Conservation (phyloP, 2,888 invertebrate genomes). For the Parochlus steinenii region DNA sequence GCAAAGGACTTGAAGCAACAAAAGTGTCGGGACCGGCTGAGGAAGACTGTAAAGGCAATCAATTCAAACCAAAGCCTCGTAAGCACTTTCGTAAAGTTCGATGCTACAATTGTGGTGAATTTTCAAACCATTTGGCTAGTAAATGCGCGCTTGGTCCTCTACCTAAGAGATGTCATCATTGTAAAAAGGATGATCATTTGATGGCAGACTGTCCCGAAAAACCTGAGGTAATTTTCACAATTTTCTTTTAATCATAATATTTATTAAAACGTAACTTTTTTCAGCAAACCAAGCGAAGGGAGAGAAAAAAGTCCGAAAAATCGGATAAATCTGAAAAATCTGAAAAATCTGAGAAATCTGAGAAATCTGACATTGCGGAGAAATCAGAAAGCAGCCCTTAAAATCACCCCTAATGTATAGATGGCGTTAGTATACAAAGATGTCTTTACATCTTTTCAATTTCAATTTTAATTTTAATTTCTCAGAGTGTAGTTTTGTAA, state of each 20-base stretch:
- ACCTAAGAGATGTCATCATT: slow-evolving; percentile 81
- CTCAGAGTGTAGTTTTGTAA: too few relatives aligned
- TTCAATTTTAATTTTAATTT: too few relatives aligned
- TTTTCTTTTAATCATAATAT: slow-evolving; percentile 13
- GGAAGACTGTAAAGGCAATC: slow-evolving; percentile 65
- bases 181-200: slow-evolving; percentile 75
- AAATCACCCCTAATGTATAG: too few relatives aligned
- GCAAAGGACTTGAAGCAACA: slow-evolving; percentile 75
- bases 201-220: slow-evolving; percentile 73
- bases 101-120: slow-evolving; percentile 88
- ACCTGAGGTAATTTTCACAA: too few relatives aligned
- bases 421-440: too few relatives aligned
- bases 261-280: not conserved
- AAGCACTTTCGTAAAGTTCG: slow-evolving; percentile 75
- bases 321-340: too few relatives aligned
- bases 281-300: not conserved
- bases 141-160: slow-evolving; percentile 77
- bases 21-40: slow-evolving; percentile 65
- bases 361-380: too few relatives aligned
- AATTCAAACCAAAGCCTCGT: slow-evolving; percentile 61
- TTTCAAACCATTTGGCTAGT: slow-evolving; percentile 82
- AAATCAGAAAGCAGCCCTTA: too few relatives aligned
- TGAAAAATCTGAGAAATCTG: too few relatives aligned
- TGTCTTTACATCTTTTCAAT: too few relatives aligned
- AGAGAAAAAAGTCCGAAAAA: too few relatives aligned